Evolutionary conservation across 2,797 vertebrate genomes (phyloP), one percentile per base, ranked within the genome.

Genomic region (Acomys russatus): DNA sequence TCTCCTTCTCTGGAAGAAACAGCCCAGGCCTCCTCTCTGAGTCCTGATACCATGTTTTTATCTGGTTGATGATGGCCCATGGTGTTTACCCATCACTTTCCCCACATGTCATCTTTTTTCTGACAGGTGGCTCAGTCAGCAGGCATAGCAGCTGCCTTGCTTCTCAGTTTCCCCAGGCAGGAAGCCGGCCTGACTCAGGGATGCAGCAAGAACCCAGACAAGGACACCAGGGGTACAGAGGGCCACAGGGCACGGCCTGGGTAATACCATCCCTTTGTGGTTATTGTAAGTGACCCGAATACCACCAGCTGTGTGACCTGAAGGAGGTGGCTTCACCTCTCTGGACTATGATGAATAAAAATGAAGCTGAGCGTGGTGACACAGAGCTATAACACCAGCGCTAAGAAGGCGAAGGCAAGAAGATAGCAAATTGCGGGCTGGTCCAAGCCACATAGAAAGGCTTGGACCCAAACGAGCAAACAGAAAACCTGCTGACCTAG

Each of bases 131-230:
- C 92, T 3, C 0, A 9, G n/a, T 56, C 79, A 90, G 94, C 91
- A 85, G 83, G 38, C 9, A 1, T 0, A 76, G 70, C 88, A 90
- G 79, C 92, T 92, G 74, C 83, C 51, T 82, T 54, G 3, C 25
- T 77, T 83, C 92, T 88, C 90, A 73, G 49, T 56, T 91, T 73
- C 74, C 94, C 71, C 2, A 89, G 79, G 49, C 10, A 3, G 92
- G 79, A 94, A 76, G 70, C 70, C 71, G 28, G 49, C 63, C 90
- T 83, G 66, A 61, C 88, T 87, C 90, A 70, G 33, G 59, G 82
- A 73, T 6, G 11, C 25, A 68, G 35, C 2, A 15, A 20, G 66
- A 70, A 7, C 2, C 10, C 28, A 14, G 25, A 8, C 4, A 3
- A 54, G 22, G 54, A n/a, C 17, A 4, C 20, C 23, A 68, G 28